Base-by-base conservation (phyloP, 2,888 invertebrate species). In the Drosophila mulleri region DNA sequence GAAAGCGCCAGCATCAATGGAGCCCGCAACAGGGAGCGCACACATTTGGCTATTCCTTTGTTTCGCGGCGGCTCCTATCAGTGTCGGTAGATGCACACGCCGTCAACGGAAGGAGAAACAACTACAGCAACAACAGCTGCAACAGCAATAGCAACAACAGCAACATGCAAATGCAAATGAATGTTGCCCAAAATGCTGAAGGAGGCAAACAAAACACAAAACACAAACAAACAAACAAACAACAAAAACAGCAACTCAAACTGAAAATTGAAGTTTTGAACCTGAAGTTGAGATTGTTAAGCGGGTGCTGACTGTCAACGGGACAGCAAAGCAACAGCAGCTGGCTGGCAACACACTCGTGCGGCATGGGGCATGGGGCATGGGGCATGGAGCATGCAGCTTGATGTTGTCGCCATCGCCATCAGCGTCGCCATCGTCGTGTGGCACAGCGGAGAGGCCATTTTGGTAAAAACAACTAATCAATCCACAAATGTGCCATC, bases 1-100 rank as follows among this genome's bases (percentile, higher is more conserved):
- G 91, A 90, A 91, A 89, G 83, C 88, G 84, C 85, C 88, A 90
- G 83, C 90, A 90, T 89, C 90, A 90, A 90, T 89, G 90, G 82
- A 71, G 73, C 80, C 82, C 80, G 78, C 80, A 62, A 47, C 58
- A 53, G 67, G 58, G 62, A 45, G 57, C 70, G 64, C 79, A 80
- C 73, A 82, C 82, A 82, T 84, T 86, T 80, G 73, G 75, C 76
- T 81, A 75, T 87, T 80, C 79, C 72, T 80, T 88, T 83, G 76
- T 88, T 77, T 66, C 56, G 53, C 69, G 69, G 63, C 71, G 70
- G 53, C 77, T 82, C 53, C 67, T 90, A 91, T 91, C 91, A 84
- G 79, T 77, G 89, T 80, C 91, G 91, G 91, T 89, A 91, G 91
- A 91, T 91, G 90, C 83, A 91, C 74, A 86, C 78, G 78, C 78